Evolutionary conservation across 2,888 invertebrate genomes (phyloP).

Genomic region (Ophion costatus): DNA sequence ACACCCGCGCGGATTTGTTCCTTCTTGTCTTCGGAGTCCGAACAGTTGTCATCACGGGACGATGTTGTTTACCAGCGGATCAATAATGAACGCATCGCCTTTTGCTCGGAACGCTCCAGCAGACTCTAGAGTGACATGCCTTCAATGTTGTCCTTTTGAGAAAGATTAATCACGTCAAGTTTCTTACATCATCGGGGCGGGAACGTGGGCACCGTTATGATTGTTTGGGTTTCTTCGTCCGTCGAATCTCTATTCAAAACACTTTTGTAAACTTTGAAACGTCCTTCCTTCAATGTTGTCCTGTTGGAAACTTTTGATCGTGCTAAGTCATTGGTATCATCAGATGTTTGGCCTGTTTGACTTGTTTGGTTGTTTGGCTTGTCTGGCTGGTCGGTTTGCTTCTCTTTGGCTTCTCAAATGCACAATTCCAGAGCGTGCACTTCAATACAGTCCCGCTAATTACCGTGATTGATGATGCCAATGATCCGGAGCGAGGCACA

Average conservation of each 20-base stretch:
- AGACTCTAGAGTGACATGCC: not conserved
- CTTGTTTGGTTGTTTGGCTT: not conserved
- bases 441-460: too few relatives aligned
- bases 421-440: too few relatives aligned
- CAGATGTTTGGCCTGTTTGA: not conserved
- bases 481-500: not conserved
- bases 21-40: not conserved
- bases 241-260: not conserved
- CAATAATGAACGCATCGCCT: not conserved
- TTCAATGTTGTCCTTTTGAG: not conserved
- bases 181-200: not conserved
- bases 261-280: not conserved
- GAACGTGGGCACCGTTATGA: not conserved
- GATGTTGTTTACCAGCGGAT: slow-evolving; percentile 28
- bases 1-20: slow-evolving; percentile 9
- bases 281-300: not conserved
- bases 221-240: not conserved
- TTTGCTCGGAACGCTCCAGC: not conserved
- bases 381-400: not conserved
- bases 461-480: not conserved
- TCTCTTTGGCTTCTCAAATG: not conserved
- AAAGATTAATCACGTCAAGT: not conserved
- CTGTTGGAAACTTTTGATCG: not conserved
- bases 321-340: not conserved
- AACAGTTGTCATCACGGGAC: slow-evolving; percentile 13